Evolutionary conservation across 2,888 invertebrate genomes (phyloP), one percentile per base, ranked within the genome.

Genomic region (Agrochola lychnidis): DNA sequence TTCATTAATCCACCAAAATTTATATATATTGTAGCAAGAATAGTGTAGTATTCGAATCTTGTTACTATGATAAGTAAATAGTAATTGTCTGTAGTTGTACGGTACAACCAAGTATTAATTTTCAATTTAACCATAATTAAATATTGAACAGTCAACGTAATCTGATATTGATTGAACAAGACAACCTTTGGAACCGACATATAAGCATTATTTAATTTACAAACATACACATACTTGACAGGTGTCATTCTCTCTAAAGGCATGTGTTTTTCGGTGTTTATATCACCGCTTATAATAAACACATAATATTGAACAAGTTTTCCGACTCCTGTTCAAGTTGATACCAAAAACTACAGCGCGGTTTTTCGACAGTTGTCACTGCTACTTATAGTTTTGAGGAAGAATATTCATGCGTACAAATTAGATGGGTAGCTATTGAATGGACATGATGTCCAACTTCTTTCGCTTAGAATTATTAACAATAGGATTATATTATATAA

Each of bases 151-250:
- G 16, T 40, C n/a, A 61, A 51, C 56, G 74, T 78, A 78, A 78
- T 82, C 57, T n/a, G 70, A 78, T 82, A 72, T 53, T 61, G 30
- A 71, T 82, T 64, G 45, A 56, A 76, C 82, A 62, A 76, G 42
- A 12, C 62, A 59, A 83, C 86, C 83, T 86, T 83, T 83, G 83
- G 62, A 85, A 53, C 66, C 0, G 36, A 51, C 62, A 61, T 70
- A 61, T 36, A 36, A 42, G 36, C 61, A 73, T 77, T 77, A 74
- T 77, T 82, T 56, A 72, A 64, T 56, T 61, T 61, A 68, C 42
- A 57, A 59, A 75, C 72, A 66, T 45, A 56, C 48, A 67, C 48
- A 73, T 45, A 48, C 48, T 36, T 51, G 73, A 74, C 86, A 86
- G 83, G 78, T 83, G 78, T 22, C 48, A 72, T 70, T 45, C 53